Evolutionary conservation across 1,140 invertebrate species (phyloP).

Genomic region (Carposina sasakii): DNA sequence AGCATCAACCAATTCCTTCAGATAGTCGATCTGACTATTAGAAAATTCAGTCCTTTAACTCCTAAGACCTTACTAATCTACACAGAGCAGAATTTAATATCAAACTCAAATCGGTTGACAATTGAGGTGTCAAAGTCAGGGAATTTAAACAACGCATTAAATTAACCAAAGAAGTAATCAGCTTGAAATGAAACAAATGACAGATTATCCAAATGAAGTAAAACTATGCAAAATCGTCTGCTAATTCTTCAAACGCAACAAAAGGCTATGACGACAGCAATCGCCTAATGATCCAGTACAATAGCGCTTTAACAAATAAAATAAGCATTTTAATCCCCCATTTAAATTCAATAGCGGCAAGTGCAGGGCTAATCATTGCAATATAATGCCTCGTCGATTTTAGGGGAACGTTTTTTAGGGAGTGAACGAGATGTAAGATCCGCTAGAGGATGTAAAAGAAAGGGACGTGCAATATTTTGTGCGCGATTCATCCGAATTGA

Average conservation of each 20-base stretch:
- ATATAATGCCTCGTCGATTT: slow-evolving; percentile 65
- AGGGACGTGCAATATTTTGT: slow-evolving; percentile 25
- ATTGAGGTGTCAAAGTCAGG: too few relatives aligned
- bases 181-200: too few relatives aligned
- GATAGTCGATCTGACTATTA: too few relatives aligned
- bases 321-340: slow-evolving; percentile 63
- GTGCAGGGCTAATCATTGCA: slow-evolving; percentile 68
- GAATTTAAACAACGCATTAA: too few relatives aligned
- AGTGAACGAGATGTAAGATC: slow-evolving; percentile 29
- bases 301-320: slow-evolving; percentile 67
- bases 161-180: too few relatives aligned
- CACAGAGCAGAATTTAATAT: too few relatives aligned
- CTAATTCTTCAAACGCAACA: slow-evolving; percentile 27
- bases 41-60: too few relatives aligned
- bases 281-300: slow-evolving; percentile 63
- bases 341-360: slow-evolving; percentile 71
- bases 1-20: too few relatives aligned
- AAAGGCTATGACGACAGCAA: slow-evolving; percentile 48
- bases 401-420: slow-evolving; percentile 52
- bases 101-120: too few relatives aligned
- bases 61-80: too few relatives aligned
- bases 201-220: too few relatives aligned
- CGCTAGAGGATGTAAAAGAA: slow-evolving; percentile 17
- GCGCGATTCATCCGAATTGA: slow-evolving; percentile 60
- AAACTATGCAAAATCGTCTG: too few relatives aligned